These are phyloP conservation scores for Aethina tumida DNA, from an alignment of 1,140 invertebrate genomes.

Conservation along the genomic window DNA sequence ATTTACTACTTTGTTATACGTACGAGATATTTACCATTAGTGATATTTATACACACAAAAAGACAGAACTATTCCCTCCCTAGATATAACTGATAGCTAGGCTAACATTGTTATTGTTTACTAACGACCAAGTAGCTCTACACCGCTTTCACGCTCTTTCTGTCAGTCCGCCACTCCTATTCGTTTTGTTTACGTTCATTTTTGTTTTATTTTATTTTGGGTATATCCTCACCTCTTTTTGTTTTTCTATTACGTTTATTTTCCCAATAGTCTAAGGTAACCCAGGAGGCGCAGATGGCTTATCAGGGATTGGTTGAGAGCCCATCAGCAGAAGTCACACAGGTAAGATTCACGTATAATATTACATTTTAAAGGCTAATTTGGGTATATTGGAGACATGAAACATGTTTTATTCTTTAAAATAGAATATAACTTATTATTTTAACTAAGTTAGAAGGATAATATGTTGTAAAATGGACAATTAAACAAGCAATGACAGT, in stretches of 20 bases:
- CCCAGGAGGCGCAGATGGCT: slow-evolving; percentile 77
- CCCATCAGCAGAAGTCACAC: slow-evolving; percentile 27
- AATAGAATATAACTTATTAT: slow-evolving; percentile 1
- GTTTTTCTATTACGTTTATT: slow-evolving; percentile 32
- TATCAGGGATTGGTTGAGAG: slow-evolving; percentile 84
- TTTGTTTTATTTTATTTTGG: slow-evolving; percentile 33
- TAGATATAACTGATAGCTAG: no score
- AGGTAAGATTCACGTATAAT: slow-evolving; percentile 19
- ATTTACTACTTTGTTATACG: no score
- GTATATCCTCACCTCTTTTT: slow-evolving; percentile 34
- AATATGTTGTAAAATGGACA: slow-evolving; percentile 6
- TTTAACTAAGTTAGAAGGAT: background rate
- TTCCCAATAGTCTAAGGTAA: slow-evolving; percentile 56
- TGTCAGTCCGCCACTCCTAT: slow-evolving; percentile 5
- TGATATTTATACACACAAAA: no score
- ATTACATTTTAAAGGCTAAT: background rate
- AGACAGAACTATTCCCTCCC: no score
- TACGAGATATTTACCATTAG: no score
- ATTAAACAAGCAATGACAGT: no score
- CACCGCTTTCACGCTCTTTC: background rate
- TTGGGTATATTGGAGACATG: background rate
- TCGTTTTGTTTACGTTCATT: slow-evolving; percentile 26
- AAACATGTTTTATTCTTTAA: slow-evolving; percentile 1
- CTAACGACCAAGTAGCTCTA: no score
- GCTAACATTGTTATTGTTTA: no score